Evolutionary conservation across 1,140 invertebrate genomes (phyloP).

Genomic region (Acyrthosiphon pisum): DNA sequence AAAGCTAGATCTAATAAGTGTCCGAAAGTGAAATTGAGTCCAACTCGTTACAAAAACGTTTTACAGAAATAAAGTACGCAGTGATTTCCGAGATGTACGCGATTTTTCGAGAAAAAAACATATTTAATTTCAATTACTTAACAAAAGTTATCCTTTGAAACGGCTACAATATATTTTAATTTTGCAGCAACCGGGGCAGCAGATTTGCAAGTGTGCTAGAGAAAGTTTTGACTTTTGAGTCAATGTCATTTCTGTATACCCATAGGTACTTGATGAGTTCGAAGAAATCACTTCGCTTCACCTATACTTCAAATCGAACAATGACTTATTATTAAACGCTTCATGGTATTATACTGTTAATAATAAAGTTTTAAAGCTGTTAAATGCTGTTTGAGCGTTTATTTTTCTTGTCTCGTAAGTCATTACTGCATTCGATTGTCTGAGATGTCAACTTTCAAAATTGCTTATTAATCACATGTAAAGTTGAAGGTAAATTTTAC

Average conservation of each 20-base stretch:
- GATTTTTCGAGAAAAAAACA: too few relatives aligned
- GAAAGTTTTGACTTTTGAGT: not conserved
- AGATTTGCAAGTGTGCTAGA: not conserved
- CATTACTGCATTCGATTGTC: not conserved
- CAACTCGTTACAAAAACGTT: too few relatives aligned
- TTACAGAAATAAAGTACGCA: too few relatives aligned
- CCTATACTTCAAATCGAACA: not conserved
- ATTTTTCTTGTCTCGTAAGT: not conserved
- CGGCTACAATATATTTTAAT: not conserved
- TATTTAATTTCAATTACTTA: too few relatives aligned
- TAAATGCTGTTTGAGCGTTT: constrained; percentile 1
- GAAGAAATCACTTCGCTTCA: not conserved
- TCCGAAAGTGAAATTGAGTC: too few relatives aligned
- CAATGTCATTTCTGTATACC: not conserved
- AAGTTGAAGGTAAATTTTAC: not conserved
- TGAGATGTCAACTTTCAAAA: not conserved
- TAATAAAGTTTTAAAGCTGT: not conserved
- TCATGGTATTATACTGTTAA: not conserved
- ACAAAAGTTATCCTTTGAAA: too few relatives aligned
- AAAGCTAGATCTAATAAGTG: too few relatives aligned
- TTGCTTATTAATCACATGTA: not conserved
- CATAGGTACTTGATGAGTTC: not conserved
- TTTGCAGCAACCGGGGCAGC: not conserved
- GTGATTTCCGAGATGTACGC: too few relatives aligned
- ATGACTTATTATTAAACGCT: not conserved